Conservation (phyloP, 92 coral and sea anemone genomes). For the Anthopleura xanthogrammica region DNA sequence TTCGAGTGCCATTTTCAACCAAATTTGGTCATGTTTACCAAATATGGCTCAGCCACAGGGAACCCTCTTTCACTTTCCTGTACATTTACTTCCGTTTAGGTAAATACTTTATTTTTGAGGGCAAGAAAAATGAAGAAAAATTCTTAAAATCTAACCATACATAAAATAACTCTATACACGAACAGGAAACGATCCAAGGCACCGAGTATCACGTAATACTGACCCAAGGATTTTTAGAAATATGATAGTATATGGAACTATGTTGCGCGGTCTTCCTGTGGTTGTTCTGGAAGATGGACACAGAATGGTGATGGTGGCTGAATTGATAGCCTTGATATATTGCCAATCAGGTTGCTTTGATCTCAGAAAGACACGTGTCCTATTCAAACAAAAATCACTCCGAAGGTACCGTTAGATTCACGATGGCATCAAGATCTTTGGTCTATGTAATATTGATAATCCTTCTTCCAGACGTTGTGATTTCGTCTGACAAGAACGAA, state of each 20-base stretch:
- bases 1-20: background rate
- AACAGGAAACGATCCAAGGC: too few species aligned
- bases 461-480: background rate
- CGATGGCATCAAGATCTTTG: background rate
- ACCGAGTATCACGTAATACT: too few species aligned
- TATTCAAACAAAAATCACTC: constrained; percentile 8
- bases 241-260: background rate
- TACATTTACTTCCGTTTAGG: background rate
- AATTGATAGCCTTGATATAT: background rate
- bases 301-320: background rate
- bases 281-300: background rate
- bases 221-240: background rate
- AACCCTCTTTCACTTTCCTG: background rate
- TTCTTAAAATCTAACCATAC: too few species aligned
- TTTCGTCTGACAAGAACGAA: background rate
- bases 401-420: background rate
- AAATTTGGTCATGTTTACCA: background rate
- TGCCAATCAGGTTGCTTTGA: background rate
- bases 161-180: too few species aligned
- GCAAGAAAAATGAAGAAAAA: too few species aligned
- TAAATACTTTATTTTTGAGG: too few species aligned
- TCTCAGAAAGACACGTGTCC: background rate
- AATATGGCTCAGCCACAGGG: background rate
- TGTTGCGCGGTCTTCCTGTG: background rate
- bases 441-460: background rate